Evolutionary conservation across 2,113 vertebrate genomes (phyloP), one percentile per base, ranked within the genome.

Genomic region (Labeo rohita): DNA sequence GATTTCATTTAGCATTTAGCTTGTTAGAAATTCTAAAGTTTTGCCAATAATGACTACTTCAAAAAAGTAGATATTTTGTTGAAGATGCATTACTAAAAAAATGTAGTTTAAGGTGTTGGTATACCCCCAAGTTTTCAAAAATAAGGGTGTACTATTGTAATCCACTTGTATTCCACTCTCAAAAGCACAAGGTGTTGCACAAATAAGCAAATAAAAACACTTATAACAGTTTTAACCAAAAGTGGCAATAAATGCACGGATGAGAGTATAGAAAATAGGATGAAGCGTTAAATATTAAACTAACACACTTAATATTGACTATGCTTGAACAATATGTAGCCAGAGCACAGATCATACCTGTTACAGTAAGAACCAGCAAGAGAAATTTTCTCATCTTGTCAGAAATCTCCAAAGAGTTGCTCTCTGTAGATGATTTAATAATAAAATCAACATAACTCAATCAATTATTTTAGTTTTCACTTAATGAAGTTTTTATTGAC

Each of bases 361-460:
- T 23, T 0, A 93, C 28, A 50, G 70, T 87, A 39, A 93, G 13
- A 23, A 76, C 81, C 47, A 94, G 81, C 8, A 93, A 54, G 2
- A 47, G 21, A 34, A 90, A 74, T 0, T 34, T 87, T 88, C 90
- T 92, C 92, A 94, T 94, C 66, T 79, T 91, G 16, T 65, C 16
- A 56, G 70, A 18, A 49, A 54, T 59, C 15, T 79, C 34, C 76
- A 39, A 45, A 45, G 18, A 56, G 9, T n/a, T 23, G 21, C 56
- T 45, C 16, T 80, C 77, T 80, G 34, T 7, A 78, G 12, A 45
- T 21, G 12, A 39, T 16, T 59, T 56, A 8, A 18, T 18, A 45
- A 54, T 65, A 47, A 70, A 65, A 47, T n/a, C n/a, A 34, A 15
- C 28, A 47, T 77, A 18, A 50, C 12, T 18, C 34, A 73, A 45